phyloP scores from a whole-genome alignment of 1,140 invertebrate species.

The Nymphalis io region DNA sequence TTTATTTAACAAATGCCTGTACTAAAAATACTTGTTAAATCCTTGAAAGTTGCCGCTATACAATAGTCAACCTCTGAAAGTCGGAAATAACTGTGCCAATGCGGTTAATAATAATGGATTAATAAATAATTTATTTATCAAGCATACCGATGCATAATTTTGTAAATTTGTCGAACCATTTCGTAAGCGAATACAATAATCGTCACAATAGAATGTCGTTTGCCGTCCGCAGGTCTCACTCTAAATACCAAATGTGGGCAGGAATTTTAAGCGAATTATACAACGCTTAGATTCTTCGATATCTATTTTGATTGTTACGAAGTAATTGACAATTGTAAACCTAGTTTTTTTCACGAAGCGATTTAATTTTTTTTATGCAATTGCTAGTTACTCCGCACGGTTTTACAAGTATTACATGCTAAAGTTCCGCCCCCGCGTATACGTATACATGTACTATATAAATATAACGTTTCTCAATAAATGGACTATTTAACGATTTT shows the following conservation, averaged over 20 bases:
- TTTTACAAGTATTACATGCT: too few species aligned
- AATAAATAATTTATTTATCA: conserved; percentile 24
- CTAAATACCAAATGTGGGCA: conserved; percentile 49
- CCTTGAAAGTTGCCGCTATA: background rate
- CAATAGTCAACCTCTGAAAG: background rate
- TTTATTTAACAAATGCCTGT: background rate
- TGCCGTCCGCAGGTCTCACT: conserved; percentile 37
- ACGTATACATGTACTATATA: too few species aligned
- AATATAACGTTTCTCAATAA: too few species aligned
- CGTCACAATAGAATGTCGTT: conserved; percentile 47
- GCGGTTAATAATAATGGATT: background rate
- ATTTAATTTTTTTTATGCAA: background rate
- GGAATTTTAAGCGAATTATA: conserved; percentile 40
- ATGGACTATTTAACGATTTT: too few species aligned
- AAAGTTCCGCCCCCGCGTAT: too few species aligned
- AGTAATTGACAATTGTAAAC: background rate
- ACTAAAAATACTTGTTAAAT: background rate
- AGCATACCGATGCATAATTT: conserved; percentile 22
- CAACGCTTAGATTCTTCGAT: conserved; percentile 26
- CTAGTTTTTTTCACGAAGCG: background rate
- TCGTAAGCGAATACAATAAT: conserved; percentile 30
- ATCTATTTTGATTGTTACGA: conserved; percentile 2
- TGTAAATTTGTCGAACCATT: conserved; percentile 31
- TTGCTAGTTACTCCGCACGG: too few species aligned
- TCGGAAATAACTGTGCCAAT: background rate